phyloP scores from a whole-genome alignment of 2,797 vertebrate species.

The Esox masquinongy region DNA sequence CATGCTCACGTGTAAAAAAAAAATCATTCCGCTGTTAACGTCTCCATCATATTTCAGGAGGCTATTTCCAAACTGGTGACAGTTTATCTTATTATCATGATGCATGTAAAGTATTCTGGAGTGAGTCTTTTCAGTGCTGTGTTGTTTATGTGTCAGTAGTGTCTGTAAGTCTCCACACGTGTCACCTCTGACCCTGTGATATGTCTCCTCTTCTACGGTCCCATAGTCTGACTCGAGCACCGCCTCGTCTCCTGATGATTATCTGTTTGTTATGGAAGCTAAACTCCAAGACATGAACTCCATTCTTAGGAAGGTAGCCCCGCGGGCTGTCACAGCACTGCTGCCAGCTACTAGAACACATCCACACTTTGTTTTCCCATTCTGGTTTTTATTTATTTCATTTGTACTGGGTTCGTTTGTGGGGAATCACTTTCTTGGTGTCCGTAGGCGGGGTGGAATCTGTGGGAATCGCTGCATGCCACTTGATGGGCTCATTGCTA shows the following conservation, averaged over 20 bases:
- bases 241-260: conserved; percentile 94
- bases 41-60: background rate
- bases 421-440: conserved; percentile 74
- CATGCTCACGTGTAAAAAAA: background rate
- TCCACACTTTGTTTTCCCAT: conserved; percentile 67
- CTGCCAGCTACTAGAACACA: conserved; percentile 81
- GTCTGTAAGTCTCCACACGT: conserved; percentile 32
- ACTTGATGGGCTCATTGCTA: conserved; percentile 83
- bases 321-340: conserved; percentile 75
- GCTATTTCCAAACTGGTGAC: background rate
- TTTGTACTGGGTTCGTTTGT: conserved; percentile 78
- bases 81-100: background rate
- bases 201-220: conserved; percentile 84
- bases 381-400: conserved; percentile 71
- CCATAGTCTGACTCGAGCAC: conserved; percentile 92
- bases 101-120: background rate
- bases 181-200: conserved; percentile 87
- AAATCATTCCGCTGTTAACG: background rate
- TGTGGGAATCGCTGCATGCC: conserved; percentile 84
- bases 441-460: conserved; percentile 75
- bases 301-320: conserved; percentile 98
- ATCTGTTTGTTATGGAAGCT: conserved; percentile 98
- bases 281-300: conserved; percentile 97
- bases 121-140: conserved; percentile 10
- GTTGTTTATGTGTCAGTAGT: conserved; percentile 21